Base-by-base conservation (phyloP, 1,140 invertebrate species). In the Phthorimaea operculella region DNA sequence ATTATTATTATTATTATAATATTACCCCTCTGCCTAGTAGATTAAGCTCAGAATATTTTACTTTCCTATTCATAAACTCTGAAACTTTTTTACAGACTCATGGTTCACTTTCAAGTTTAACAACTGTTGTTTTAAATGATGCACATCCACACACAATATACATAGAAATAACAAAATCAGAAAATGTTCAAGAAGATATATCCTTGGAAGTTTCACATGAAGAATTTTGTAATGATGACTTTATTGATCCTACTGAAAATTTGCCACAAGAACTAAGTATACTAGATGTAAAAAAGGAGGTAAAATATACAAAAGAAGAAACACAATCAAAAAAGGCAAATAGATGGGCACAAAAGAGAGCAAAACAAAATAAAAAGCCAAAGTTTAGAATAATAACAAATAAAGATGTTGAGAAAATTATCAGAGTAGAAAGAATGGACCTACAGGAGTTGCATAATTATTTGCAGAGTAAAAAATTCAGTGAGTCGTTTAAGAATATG, bases 371-470 rank as follows among this genome's bases (percentile, higher is more conserved):
- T 57, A 70, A 70, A 54, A 66, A 62, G 36, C 60, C 58, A 0
- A 70, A 70, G 58, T 70, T 66, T 33, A 63, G 60, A 67, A 54
- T 64, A n/a, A 45, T 63, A 6, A 52, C 48, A 9, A 21, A 45
- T 51, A 48, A 45, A 4, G 39, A 54, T 6, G n/a, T 47, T 4
- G 9, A 15, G 9, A 16, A 51, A 4, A 48, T 34, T 50, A 63
- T 62, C 52, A 63, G 15, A 44, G 55, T 34, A 56, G 36, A 55
- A n/a, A 7, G 55, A 12, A 42, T 67, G 17, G 34, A 34, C 52
- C 1, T 33, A 17, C 39, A 54, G 14, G 64, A 65, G 16, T 14
- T 64, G 9, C 11, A 16, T 0, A 21, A 1, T 44, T 58, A 36
- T 52, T 10, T 65, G 5, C 16, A 57, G 6, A 57, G 39, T 1